phyloP scores from a whole-genome alignment of 2,888 invertebrate species.

The Anoncus sp. region DNA sequence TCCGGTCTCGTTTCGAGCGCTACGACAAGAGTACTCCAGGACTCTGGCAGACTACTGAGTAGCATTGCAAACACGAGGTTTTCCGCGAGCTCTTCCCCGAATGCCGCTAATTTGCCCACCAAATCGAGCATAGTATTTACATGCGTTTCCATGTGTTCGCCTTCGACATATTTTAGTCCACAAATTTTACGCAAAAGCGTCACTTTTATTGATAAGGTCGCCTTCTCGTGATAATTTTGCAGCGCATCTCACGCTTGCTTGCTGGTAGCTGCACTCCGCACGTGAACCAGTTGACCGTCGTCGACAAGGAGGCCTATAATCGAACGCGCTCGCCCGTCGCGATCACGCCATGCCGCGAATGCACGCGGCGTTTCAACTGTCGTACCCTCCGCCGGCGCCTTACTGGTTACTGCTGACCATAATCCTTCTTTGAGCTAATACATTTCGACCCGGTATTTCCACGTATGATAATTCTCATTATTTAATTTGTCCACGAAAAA shows the following conservation, averaged over 20 bases:
- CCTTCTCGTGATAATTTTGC: constrained; percentile 43
- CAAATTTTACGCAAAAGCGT: constrained; percentile 50
- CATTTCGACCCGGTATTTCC: constrained; percentile 64
- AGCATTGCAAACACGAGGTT: constrained; percentile 62
- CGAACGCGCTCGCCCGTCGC: constrained; percentile 59
- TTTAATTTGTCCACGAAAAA: no score
- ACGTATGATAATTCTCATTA: constrained; percentile 59
- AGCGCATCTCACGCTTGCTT: constrained; percentile 49
- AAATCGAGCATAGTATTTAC: constrained; percentile 54
- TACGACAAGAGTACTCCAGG: constrained; percentile 59
- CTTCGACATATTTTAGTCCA: constrained; percentile 41
- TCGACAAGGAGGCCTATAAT: constrained; percentile 56
- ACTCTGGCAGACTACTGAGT: constrained; percentile 63
- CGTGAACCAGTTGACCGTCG: constrained; percentile 55
- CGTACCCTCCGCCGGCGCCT: no score
- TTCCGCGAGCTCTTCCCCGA: constrained; percentile 60
- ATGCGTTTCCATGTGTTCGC: constrained; percentile 60
- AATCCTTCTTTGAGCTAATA: constrained; percentile 61
- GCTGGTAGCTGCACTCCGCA: constrained; percentile 38
- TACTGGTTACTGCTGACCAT: constrained; percentile 35
- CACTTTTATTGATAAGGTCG: constrained; percentile 51
- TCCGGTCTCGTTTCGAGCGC: constrained; percentile 65
- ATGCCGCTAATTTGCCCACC: constrained; percentile 58
- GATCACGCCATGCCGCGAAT: no score
- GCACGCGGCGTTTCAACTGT: no score